Base-by-base conservation (phyloP, 2,797 vertebrate genomes). In the Eleutherodactylus coqui region DNA sequence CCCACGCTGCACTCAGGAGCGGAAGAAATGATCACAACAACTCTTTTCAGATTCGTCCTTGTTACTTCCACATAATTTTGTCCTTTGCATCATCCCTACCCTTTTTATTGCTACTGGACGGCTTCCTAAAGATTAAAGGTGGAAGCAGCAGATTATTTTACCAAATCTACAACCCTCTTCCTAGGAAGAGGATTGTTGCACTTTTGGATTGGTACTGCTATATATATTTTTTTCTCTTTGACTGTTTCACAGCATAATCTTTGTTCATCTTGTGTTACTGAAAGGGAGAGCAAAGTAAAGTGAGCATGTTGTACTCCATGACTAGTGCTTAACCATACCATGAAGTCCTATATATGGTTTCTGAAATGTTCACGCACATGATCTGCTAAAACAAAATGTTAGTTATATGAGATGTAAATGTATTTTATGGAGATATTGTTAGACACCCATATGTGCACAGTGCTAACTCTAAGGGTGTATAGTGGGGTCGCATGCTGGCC, bases 1-100 rank as follows among this genome's bases (percentile, higher is more conserved):
- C 93, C 98, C 98, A 0, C 95, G 97, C 84, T 99, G 97, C 88
- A 96, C 95, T 89, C 97, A 99, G 92, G 97, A 98, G 87, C 96
- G 90, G 93, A 98, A 98, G 93, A 99, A 97, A 91, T 87, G 86
- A 87, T 84, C 24, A 41, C 67, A 73, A 17, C 47, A 36, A 64
- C 24, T 24, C 34, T 45, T 73, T 43, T 69, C 9, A 70, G 77
- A 70, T 72, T 45, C 16, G 75, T 84, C 82, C 67, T 69, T 67
- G 53, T 27, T 82, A 82, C 72, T 86, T 76, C 47, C 47, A 75
- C 60, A 47, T 86, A 51, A 11, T 34, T 75, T 43, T 78, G 76
- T 73, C 79, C 60, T 53, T 36, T 77, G 69, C 75, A 67, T 83
- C 76, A 53, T 75, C 64, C 75, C 64, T 73, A 53, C 34, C 32